These are phyloP conservation scores for Homarus gammarus DNA, from an alignment of 2,888 invertebrate genomes.

Conservation along the genomic window DNA sequence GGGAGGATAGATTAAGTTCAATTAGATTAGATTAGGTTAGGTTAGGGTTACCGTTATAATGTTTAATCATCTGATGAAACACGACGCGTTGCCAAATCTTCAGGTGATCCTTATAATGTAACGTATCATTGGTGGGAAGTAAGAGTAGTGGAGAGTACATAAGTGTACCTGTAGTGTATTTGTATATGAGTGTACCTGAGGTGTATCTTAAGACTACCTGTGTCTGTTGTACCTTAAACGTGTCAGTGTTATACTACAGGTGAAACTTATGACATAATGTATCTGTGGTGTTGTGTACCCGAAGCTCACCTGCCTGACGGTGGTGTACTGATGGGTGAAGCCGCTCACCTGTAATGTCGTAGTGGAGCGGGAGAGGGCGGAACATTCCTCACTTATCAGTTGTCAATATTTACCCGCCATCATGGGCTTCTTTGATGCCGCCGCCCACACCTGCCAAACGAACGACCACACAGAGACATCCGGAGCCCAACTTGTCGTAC, in stretches of 20 bases:
- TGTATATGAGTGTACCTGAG: neutral
- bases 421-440: conserved; percentile 25
- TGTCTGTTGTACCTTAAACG: too few relatives aligned
- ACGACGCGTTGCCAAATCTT: too few relatives aligned
- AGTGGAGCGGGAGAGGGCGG: conserved; percentile 18
- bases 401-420: conserved; percentile 49
- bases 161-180: neutral
- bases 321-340: conserved; percentile 13
- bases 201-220: too few relatives aligned
- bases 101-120: too few relatives aligned
- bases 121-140: too few relatives aligned
- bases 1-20: too few relatives aligned
- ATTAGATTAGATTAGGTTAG: too few relatives aligned
- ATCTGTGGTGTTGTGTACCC: neutral
- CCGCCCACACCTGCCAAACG: conserved; percentile 17
- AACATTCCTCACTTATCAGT: conserved; percentile 52
- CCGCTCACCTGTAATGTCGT: too few relatives aligned
- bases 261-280: too few relatives aligned
- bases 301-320: neutral
- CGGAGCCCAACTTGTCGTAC: conserved; percentile 21
- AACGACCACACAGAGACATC: neutral
- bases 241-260: too few relatives aligned
- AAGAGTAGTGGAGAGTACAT: neutral
- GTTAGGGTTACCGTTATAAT: too few relatives aligned
- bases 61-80: too few relatives aligned